Conservation (phyloP, 2,888 invertebrate species). For the Platycheirus albimanus region DNA sequence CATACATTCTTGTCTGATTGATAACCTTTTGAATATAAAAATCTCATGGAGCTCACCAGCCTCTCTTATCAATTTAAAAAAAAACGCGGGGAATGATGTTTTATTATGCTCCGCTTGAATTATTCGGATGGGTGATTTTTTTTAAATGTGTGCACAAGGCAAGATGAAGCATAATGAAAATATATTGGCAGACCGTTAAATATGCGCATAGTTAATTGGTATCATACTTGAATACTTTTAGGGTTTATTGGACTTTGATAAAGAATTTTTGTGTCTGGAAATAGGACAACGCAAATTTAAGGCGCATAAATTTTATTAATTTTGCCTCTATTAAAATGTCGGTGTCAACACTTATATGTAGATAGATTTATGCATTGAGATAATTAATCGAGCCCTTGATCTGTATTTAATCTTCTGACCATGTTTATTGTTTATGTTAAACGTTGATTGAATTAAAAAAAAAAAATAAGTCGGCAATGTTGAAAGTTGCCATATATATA, state of each 20-base stretch:
- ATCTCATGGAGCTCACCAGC: neutral
- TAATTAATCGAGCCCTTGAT: too few relatives aligned
- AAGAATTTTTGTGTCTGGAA: neutral
- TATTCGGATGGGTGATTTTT: neutral
- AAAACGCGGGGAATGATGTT: neutral
- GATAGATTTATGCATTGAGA: too few relatives aligned
- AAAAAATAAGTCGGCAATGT: too few relatives aligned
- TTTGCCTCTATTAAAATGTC: too few relatives aligned
- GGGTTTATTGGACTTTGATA: neutral
- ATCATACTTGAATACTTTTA: neutral
- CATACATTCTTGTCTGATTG: conserved; percentile 3
- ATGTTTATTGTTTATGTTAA: too few relatives aligned
- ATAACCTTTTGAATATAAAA: conserved; percentile 13
- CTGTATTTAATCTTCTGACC: too few relatives aligned
- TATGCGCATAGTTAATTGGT: conserved; percentile 7
- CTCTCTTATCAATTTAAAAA: conserved; percentile 6
- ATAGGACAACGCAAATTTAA: neutral
- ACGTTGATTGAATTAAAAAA: too few relatives aligned
- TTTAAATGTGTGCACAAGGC: neutral
- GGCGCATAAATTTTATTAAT: neutral
- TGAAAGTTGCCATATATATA: too few relatives aligned
- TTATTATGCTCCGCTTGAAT: neutral
- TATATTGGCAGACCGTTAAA: neutral
- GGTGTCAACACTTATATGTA: too few relatives aligned
- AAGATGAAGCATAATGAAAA: neutral